A percentile compares a stretch with the other conserved stretches of the same genome.
phyloP scores from a whole-genome alignment of 1,140 invertebrate species.

The Sycophaga agraensis region DNA sequence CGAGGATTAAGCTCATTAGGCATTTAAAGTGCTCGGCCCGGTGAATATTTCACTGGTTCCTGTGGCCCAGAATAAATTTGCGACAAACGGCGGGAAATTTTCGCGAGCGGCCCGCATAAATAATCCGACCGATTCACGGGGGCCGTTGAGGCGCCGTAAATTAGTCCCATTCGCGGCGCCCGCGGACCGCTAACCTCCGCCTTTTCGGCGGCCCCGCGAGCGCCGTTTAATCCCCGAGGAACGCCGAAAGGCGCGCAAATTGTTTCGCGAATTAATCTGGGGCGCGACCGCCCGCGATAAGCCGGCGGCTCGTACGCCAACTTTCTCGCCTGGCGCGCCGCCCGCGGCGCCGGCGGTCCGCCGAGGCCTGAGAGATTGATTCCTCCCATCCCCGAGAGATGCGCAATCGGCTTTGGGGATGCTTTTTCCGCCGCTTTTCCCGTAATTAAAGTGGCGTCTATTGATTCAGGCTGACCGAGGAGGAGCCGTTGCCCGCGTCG shows the following conservation, averaged over 20 bases:
- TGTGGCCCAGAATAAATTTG: no score
- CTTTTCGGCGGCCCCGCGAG: no score
- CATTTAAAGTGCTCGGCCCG: background rate
- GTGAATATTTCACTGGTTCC: background rate
- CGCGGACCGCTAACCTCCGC: no score
- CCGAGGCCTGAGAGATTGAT: conserved; percentile 40
- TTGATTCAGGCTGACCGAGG: conserved; percentile 30
- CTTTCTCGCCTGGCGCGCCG: background rate
- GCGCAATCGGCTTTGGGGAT: conserved; percentile 38
- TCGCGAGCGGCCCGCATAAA: no score
- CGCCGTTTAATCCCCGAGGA: no score
- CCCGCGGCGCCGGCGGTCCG: background rate
- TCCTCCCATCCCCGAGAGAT: conserved; percentile 39
- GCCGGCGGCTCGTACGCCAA: conserved; percentile 15
- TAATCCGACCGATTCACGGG: no score
- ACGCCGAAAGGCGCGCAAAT: no score
- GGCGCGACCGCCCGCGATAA: conserved; percentile 6
- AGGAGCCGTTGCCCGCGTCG: no score
- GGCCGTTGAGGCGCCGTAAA: no score
- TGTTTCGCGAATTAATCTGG: conserved; percentile 17
- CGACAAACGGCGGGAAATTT: no score
- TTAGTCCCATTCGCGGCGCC: no score
- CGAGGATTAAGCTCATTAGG: background rate
- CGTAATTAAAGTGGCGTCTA: conserved; percentile 42
- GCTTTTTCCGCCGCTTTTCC: conserved; percentile 40